Evolutionary conservation across 1,140 invertebrate species (phyloP).

Genomic region (Musca vetustissima): DNA sequence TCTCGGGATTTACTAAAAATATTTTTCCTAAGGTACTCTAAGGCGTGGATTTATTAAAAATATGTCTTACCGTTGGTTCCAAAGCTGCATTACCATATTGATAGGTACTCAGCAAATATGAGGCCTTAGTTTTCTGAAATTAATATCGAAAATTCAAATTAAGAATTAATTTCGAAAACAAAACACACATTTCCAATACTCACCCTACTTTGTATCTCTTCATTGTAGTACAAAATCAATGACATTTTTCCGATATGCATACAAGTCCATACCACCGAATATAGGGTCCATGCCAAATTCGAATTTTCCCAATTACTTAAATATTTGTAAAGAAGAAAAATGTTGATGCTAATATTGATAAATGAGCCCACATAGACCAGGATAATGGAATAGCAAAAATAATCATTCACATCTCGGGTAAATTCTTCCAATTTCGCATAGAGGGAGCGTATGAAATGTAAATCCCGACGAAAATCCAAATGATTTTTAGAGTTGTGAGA

Average conservation of each 20-base stretch:
- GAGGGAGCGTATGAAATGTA: slow-evolving; percentile 31
- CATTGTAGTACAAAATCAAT: slow-evolving; percentile 35
- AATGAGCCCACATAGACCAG: slow-evolving; percentile 44
- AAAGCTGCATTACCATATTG: slow-evolving; percentile 4
- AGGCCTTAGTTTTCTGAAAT: slow-evolving; percentile 26
- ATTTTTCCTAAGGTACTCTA: too few species aligned
- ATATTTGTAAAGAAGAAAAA: slow-evolving; percentile 43
- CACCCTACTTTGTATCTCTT: slow-evolving; percentile 19
- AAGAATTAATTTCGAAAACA: not conserved
- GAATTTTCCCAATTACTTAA: slow-evolving; percentile 23
- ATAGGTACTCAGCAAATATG: slow-evolving; percentile 19
- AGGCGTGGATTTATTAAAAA: not conserved
- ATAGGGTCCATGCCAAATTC: slow-evolving; percentile 28
- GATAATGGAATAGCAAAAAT: slow-evolving; percentile 36
- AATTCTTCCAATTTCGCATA: slow-evolving; percentile 35
- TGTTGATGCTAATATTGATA: slow-evolving; percentile 39
- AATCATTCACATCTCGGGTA: slow-evolving; percentile 35
- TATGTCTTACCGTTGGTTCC: slow-evolving; percentile 23
- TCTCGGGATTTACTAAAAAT: too few species aligned
- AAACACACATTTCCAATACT: not conserved
- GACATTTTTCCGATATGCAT: slow-evolving; percentile 45
- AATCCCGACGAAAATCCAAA: slow-evolving; percentile 20
- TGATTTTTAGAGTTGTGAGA: not conserved
- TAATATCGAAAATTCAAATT: not conserved
- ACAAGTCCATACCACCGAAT: slow-evolving; percentile 36